phyloP scores from a whole-genome alignment of 2,113 vertebrate species.

The Myrmophylax atrothorax region DNA sequence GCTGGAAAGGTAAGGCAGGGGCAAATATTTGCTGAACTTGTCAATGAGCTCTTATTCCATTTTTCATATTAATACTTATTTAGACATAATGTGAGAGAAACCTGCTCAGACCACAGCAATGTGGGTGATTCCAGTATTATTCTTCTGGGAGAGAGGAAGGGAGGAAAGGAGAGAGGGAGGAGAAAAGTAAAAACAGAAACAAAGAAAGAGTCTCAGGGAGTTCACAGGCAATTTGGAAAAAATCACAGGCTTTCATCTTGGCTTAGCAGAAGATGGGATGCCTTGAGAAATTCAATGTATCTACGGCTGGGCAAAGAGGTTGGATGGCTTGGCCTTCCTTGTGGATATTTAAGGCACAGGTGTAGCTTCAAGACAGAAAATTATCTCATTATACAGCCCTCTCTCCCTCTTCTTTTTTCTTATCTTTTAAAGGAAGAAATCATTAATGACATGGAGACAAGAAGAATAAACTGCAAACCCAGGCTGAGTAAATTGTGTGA shows the following conservation, averaged over 20 bases:
- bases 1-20: conserved; percentile 32
- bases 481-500: conserved; percentile 5
- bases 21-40: conserved; percentile 61
- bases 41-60: conserved; percentile 63
- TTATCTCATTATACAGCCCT: background rate
- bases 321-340: background rate
- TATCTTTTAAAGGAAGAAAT: background rate
- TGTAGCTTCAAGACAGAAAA: background rate
- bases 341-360: background rate
- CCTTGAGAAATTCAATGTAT: background rate
- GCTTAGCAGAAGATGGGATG: background rate
- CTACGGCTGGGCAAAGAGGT: background rate
- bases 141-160: background rate
- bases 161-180: background rate
- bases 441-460: background rate
- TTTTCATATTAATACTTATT: conserved; percentile 64
- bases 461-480: background rate
- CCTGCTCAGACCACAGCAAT: conserved; percentile 44
- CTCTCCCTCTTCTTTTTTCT: background rate
- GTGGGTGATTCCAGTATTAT: conserved; percentile 39
- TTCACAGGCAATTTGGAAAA: background rate
- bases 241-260: background rate
- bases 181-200: background rate
- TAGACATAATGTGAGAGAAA: conserved; percentile 52
- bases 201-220: background rate